phyloP scores from a whole-genome alignment of 1,140 invertebrate species.

The Philopotamus ludificatus region DNA sequence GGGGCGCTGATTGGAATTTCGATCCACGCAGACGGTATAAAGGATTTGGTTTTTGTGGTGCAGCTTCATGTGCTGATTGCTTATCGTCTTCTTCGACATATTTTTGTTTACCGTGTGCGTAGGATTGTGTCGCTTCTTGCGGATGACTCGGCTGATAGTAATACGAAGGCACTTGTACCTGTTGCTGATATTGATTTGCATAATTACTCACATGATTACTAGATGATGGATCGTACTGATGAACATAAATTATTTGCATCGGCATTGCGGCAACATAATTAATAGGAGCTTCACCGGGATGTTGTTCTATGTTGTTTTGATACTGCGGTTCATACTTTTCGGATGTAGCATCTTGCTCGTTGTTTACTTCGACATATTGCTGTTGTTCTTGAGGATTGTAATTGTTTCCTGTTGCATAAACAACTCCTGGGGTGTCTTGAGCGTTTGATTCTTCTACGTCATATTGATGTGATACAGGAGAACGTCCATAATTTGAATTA shows the following conservation, averaged over 20 bases:
- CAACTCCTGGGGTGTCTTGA: constrained; percentile 6
- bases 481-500: constrained; percentile 15
- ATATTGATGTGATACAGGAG: constrained; percentile 29
- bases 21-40: no score
- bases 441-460: constrained; percentile 33
- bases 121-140: constrained; percentile 5
- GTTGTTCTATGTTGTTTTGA: background rate
- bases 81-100: no score
- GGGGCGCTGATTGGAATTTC: no score
- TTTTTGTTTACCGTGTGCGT: background rate
- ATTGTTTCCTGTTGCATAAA: constrained; percentile 19
- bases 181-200: constrained; percentile 23
- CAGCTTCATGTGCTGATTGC: background rate
- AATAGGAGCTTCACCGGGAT: background rate
- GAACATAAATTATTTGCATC: constrained; percentile 33
- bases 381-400: constrained; percentile 13
- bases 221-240: constrained; percentile 29
- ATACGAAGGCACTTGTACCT: constrained; percentile 8
- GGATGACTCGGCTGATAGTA: constrained; percentile 23
- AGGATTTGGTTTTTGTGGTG: background rate
- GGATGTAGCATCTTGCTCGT: constrained; percentile 7
- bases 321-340: constrained; percentile 7
- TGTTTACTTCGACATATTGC: constrained; percentile 23
- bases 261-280: constrained; percentile 13
- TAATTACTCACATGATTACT: constrained; percentile 26